Conservation (phyloP, 1,140 invertebrate genomes). For the Lutraria rhynchaena region DNA sequence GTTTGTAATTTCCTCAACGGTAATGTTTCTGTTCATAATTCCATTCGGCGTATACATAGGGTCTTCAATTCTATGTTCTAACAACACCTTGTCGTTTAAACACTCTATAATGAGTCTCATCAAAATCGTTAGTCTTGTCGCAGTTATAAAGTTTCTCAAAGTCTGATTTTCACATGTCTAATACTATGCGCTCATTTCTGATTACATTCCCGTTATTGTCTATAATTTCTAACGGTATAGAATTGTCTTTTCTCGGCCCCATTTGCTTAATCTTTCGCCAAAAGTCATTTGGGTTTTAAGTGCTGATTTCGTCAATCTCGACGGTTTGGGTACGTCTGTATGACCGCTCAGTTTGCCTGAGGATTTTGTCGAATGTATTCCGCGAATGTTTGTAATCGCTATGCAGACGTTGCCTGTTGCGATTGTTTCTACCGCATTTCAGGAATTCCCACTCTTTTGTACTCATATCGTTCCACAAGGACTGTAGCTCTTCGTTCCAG, state of each 20-base stretch:
- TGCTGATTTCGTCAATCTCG: slow-evolving; percentile 57
- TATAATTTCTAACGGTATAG: slow-evolving; percentile 13
- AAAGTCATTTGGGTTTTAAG: slow-evolving; percentile 52
- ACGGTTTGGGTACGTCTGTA: neutral
- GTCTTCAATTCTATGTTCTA: slow-evolving; percentile 30
- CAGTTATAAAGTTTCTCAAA: slow-evolving; percentile 36
- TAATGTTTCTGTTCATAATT: slow-evolving; percentile 17
- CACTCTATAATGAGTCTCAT: neutral
- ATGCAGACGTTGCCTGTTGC: neutral
- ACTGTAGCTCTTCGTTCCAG: slow-evolving; percentile 26
- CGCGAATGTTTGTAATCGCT: slow-evolving; percentile 10
- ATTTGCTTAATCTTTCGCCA: slow-evolving; percentile 48
- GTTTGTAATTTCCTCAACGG: slow-evolving; percentile 23
- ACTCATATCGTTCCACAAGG: slow-evolving; percentile 32
- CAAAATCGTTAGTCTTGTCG: slow-evolving; percentile 11
- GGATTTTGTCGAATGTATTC: slow-evolving; percentile 42
- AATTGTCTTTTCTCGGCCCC: slow-evolving; percentile 18
- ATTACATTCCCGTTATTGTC: neutral
- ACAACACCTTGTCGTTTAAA: neutral
- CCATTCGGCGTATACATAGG: slow-evolving; percentile 15
- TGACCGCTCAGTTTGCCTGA: slow-evolving; percentile 35
- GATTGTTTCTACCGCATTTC: neutral
- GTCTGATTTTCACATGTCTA: slow-evolving; percentile 28
- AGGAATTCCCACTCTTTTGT: slow-evolving; percentile 30
- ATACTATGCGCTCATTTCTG: neutral